Percentiles rank a stretch among this genome's conserved stretches.
These are phyloP conservation scores for Halcyon badia DNA, from an alignment of 2,797 vertebrate species.

Conservation along the genomic window DNA sequence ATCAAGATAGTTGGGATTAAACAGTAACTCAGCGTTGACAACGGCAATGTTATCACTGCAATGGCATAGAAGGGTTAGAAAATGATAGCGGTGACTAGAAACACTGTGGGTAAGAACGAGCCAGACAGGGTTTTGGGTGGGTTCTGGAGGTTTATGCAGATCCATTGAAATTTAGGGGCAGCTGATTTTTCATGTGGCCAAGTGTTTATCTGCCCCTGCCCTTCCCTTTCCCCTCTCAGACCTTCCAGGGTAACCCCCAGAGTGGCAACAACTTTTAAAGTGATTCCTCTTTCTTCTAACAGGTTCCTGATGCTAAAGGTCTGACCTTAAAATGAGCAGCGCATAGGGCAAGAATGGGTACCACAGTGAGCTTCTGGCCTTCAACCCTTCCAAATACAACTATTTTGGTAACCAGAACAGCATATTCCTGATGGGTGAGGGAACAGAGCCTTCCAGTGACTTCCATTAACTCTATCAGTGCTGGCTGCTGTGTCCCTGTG, in stretches of 20 bases:
- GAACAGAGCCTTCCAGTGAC: not conserved
- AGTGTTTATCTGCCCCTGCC: slow-evolving; percentile 39
- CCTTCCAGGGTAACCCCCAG: slow-evolving; percentile 10
- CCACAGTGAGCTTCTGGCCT: slow-evolving; percentile 43
- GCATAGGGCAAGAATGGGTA: slow-evolving; percentile 45
- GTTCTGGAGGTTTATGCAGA: not conserved
- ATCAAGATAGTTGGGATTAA: slow-evolving; percentile 64
- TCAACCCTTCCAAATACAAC: slow-evolving; percentile 44
- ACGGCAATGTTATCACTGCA: not conserved
- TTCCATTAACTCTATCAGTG: slow-evolving; percentile 33
- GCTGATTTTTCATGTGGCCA: slow-evolving; percentile 38
- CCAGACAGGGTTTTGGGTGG: not conserved
- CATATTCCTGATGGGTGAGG: not conserved
- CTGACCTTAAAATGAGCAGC: slow-evolving; percentile 62
- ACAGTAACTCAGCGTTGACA: slow-evolving; percentile 47
- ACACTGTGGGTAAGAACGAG: not conserved
- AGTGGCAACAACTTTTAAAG: slow-evolving; percentile 50
- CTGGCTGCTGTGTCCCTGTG: not conserved
- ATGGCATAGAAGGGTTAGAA: not conserved
- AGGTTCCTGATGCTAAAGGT: slow-evolving; percentile 71
- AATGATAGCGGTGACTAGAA: not conserved
- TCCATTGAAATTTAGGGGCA: not conserved
- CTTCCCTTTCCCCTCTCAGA: not conserved
- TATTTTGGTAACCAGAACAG: slow-evolving; percentile 20
- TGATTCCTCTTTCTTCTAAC: slow-evolving; percentile 53